Evolutionary conservation across 2,888 invertebrate species (phyloP), one percentile per base, ranked within the genome.

Genomic region (Exocentrus adspersus): DNA sequence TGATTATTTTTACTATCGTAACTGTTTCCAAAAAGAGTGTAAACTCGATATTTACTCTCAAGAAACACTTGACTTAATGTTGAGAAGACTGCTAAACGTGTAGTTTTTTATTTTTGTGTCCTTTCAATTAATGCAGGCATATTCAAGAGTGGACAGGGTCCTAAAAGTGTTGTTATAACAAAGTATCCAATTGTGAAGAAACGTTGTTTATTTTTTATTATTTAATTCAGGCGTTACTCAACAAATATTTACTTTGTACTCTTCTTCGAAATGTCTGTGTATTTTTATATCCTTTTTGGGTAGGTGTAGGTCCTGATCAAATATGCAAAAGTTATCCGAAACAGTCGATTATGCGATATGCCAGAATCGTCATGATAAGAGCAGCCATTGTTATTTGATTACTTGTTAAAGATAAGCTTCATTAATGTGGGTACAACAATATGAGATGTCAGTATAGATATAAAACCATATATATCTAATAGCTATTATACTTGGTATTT

Each of bases 161-260:
- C 41, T n/a, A 16, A 37, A 21, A 21, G 10, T 10, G 12, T 37
- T 5, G 12, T 20, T 21, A 14, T 41, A 37, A 51, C 32, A 53
- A 53, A 21, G 16, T 28, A 48, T 16, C 53, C 14, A 5, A 5
- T 21, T 41, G n/a, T 42, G 41, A 14, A 14, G 41, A 10, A 12
- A 41, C 20, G 20, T 52, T 53, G 12, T 41, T 53, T 53, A 48
- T 37, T 53, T 24, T 7, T 53, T 53, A 32, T 51, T 19, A 53
- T 42, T 41, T 41, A 12, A 41, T 20, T 10, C 41, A 37, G n/a
- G 37, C 32, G 21, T 37, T 30, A 51, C 21, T 41, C 21, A 41
- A 41, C 21, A 53, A 53, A 53, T 53, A 42, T 53, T 53, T 53
- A 16, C 42, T 21, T 42, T 53, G 53, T 21, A 53, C 53, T 53